Conservation (phyloP, 2,113 vertebrate species). For the Carlito syrichta region DNA sequence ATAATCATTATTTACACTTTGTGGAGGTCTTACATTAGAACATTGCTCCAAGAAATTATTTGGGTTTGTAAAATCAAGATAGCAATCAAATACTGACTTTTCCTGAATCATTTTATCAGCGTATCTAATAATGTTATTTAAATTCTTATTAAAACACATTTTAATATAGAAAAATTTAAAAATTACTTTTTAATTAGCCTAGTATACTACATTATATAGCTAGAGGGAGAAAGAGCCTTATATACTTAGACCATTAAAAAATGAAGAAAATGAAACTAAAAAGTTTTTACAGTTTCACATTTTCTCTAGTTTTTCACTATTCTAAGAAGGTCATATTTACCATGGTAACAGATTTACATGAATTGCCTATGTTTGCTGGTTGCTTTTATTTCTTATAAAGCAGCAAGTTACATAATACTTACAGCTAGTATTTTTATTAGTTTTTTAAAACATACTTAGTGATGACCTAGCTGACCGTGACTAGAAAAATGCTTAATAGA, state of each 20-base stretch:
- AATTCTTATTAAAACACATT: background rate
- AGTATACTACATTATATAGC: background rate
- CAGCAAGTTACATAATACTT: background rate
- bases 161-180: background rate
- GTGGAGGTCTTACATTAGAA: background rate
- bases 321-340: background rate
- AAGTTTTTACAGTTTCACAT: background rate
- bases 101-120: background rate
- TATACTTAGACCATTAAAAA: background rate
- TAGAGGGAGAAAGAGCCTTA: background rate
- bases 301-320: background rate
- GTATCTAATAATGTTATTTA: background rate
- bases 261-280: background rate
- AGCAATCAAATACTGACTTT: background rate
- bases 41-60: background rate
- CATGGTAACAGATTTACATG: background rate
- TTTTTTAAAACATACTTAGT: background rate
- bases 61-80: background rate
- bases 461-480: background rate
- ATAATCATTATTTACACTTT: background rate
- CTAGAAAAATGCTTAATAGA: background rate
- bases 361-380: background rate
- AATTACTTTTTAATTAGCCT: background rate
- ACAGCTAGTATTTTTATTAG: background rate
- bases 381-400: background rate